Base-by-base conservation (phyloP, 2,113 vertebrate species). In the Eolophus roseicapilla region DNA sequence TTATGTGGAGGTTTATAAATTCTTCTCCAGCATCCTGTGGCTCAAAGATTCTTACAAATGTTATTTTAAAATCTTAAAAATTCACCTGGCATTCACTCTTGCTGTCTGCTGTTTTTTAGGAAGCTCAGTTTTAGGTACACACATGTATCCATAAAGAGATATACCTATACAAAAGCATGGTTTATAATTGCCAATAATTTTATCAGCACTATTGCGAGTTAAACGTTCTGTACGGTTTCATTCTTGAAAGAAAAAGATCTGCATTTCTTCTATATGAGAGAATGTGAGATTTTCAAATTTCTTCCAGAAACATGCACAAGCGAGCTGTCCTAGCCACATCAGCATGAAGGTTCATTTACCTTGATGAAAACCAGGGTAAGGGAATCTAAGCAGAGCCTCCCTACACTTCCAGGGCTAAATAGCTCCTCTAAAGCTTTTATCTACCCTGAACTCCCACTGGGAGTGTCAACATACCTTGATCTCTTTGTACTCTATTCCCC, bases 401-500 rank as follows among this genome's bases (percentile, higher is more conserved):
- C 46, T 49, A 44, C 24, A 43, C 57, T 95, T 76, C 47, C 70
- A 93, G 65, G 70, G 57, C 83, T 93, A 86, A 94, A 92, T 4
- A 92, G 64, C 55, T 92, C 47, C 83, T 91, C 83, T 75, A 60
- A 93, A 95, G 94, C 93, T 95, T 96, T 97, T 97, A 95, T 95
- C 95, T 93, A 71, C 74, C 37, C 60, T 87, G 91, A 95, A 89
- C 89, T 97, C 94, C 83, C 94, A 50, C 21, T 13, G 86, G 91
- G 77, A 97, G 69, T 11, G 91, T 89, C 94, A 92, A 87, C 88
- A 91, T 88, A 83, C 86, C 93, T 94, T 92, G 88, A 95, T 94
- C 82, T 95, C 92, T 95, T 73, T 93, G 90, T 93, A 78, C 73
- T 78, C 86, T 49, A 92, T 78, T 93, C 88, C 77, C 44, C 83